A percentile compares a stretch with the other conserved stretches of the same genome.
Evolutionary conservation across 2,888 invertebrate species (phyloP).

Genomic region (Caenorhabditis sp.): DNA sequence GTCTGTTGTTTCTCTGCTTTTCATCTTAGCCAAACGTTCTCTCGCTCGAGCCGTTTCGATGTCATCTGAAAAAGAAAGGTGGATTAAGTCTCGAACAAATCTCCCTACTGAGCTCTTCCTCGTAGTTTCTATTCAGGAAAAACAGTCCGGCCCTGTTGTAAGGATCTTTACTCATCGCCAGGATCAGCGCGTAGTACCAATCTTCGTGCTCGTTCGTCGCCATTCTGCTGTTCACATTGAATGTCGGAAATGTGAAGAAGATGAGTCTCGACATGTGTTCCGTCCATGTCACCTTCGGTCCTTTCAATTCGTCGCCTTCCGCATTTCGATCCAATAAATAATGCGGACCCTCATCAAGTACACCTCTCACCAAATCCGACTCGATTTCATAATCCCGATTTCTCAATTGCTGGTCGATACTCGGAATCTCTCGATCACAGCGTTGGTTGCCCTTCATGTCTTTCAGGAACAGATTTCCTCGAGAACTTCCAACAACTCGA

Average conservation of each 20-base stretch:
- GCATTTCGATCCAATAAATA: slow-evolving; percentile 20
- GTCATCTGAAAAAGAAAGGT: slow-evolving; percentile 32
- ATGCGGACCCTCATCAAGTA: slow-evolving; percentile 28
- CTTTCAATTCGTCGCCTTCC: slow-evolving; percentile 20
- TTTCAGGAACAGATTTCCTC: slow-evolving; percentile 36
- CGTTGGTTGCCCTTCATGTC: neutral
- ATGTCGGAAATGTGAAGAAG: slow-evolving; percentile 12
- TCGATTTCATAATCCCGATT: neutral
- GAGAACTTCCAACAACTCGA: slow-evolving; percentile 33
- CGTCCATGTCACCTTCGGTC: slow-evolving; percentile 15
- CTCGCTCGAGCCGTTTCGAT: slow-evolving; percentile 25
- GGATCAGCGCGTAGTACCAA: slow-evolving; percentile 49
- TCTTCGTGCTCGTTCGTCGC: slow-evolving; percentile 16
- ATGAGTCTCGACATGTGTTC: slow-evolving; percentile 36
- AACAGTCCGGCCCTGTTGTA: slow-evolving; percentile 44
- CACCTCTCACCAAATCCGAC: slow-evolving; percentile 8
- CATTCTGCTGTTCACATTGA: neutral
- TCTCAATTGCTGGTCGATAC: neutral
- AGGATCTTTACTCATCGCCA: slow-evolving; percentile 56
- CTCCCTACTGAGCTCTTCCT: slow-evolving; percentile 28
- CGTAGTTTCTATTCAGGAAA: slow-evolving; percentile 45
- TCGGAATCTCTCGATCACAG: neutral
- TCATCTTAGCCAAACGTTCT: neutral
- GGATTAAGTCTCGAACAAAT: neutral
- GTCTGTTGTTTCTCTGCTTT: slow-evolving; percentile 4